phyloP scores from a whole-genome alignment of 2,888 invertebrate species.

The Allygus modestus region DNA sequence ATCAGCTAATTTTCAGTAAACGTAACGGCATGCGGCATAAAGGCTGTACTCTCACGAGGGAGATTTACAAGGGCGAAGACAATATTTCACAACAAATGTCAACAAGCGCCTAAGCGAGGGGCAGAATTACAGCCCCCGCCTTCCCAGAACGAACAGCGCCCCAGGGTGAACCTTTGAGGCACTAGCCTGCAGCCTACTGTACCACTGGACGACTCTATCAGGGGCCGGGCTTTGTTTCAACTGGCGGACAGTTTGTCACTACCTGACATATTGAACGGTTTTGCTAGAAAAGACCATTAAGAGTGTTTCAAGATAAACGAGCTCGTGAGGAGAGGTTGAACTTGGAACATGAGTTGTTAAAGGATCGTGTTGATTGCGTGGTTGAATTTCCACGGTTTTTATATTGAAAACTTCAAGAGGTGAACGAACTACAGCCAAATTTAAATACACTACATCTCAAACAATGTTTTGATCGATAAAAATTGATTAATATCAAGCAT shows the following conservation, averaged over 20 bases:
- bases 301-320: neutral
- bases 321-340: no score
- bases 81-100: constrained; percentile 55
- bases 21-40: constrained; percentile 5
- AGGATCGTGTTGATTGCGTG: no score
- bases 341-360: no score
- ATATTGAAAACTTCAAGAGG: no score
- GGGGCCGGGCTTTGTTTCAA: constrained; percentile 12
- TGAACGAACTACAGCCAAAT: no score
- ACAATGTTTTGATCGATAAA: no score
- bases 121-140: neutral
- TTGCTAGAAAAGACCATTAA: constrained; percentile 8
- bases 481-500: no score
- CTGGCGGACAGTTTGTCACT: constrained; percentile 19
- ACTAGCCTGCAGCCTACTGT: neutral
- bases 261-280: neutral
- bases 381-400: no score
- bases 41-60: neutral
- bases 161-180: neutral
- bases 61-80: constrained; percentile 54
- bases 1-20: constrained; percentile 26
- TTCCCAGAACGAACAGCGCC: neutral
- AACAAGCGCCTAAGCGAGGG: constrained; percentile 40
- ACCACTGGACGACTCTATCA: neutral
- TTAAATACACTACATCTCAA: no score